These are phyloP conservation scores for Myoxocephalus aenaeus DNA, from an alignment of 2,797 vertebrate species.

Conservation along the genomic window DNA sequence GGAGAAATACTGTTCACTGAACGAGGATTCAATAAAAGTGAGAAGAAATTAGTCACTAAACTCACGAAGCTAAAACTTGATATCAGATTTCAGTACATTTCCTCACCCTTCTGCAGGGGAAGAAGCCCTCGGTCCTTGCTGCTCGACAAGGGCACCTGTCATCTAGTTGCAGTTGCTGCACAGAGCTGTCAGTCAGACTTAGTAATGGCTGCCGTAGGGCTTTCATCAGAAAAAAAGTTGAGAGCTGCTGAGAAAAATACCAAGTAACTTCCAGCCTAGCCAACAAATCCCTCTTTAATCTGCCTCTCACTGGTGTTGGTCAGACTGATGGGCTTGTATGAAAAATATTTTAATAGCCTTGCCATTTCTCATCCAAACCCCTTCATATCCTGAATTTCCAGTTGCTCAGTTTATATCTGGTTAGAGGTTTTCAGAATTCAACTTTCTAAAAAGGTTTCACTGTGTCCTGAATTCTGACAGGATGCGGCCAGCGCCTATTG, in stretches of 20 bases:
- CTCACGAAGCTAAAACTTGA: neutral
- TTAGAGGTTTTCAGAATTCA: conserved; percentile 36
- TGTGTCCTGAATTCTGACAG: conserved; percentile 21
- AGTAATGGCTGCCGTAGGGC: neutral
- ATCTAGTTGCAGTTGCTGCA: conserved; percentile 20
- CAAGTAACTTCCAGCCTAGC: conserved; percentile 10
- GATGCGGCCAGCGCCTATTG: conserved; percentile 1
- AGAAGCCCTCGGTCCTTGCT: conserved; percentile 3
- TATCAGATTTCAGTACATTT: conserved; percentile 12
- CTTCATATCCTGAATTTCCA: conserved; percentile 24
- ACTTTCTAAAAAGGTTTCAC: conserved; percentile 32
- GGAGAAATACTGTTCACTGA: conserved; percentile 20
- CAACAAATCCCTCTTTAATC: conserved; percentile 47
- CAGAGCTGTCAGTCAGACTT: conserved; percentile 52
- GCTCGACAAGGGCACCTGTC: conserved; percentile 15
- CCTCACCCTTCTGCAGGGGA: neutral
- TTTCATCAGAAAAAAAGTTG: conserved; percentile 32
- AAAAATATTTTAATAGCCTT: conserved; percentile 44
- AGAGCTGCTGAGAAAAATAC: conserved; percentile 30
- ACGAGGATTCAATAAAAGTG: neutral
- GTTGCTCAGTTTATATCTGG: conserved; percentile 26
- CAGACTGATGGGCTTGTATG: conserved; percentile 24
- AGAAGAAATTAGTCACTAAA: conserved; percentile 5
- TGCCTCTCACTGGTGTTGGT: neutral
- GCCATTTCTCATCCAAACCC: conserved; percentile 30